These are phyloP conservation scores for Sthenelais limicola DNA, from an alignment of 2,888 invertebrate species.

Conservation along the genomic window DNA sequence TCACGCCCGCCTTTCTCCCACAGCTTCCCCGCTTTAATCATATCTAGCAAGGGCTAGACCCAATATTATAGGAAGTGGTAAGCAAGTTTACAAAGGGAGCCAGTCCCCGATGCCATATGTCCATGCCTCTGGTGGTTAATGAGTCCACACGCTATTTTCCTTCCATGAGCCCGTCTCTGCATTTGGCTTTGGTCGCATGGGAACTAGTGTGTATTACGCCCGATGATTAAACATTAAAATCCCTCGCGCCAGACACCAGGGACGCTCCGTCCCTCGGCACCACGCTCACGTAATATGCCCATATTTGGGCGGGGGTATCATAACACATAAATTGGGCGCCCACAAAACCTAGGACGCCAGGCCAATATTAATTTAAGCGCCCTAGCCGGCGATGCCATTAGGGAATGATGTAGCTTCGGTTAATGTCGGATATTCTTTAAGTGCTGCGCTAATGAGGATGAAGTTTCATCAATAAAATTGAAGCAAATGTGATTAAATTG, in stretches of 20 bases:
- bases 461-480: too few relatives aligned
- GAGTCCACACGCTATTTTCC: conserved; percentile 19
- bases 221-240: conserved; percentile 32
- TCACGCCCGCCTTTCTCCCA: conserved; percentile 21
- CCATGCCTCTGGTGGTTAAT: conserved; percentile 4
- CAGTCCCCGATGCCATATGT: conserved; percentile 23
- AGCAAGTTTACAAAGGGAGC: conserved; percentile 31
- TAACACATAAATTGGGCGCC: conserved; percentile 17
- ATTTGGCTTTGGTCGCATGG: too few relatives aligned
- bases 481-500: too few relatives aligned
- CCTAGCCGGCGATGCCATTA: conserved; percentile 14
- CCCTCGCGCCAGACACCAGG: neutral
- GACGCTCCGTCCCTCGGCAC: neutral
- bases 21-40: conserved; percentile 20
- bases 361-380: conserved; percentile 31
- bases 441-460: conserved; percentile 27
- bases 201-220: too few relatives aligned
- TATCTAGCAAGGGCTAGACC: conserved; percentile 14
- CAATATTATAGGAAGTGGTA: conserved; percentile 38
- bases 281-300: conserved; percentile 34
- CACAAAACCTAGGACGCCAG: conserved; percentile 3
- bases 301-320: conserved; percentile 29
- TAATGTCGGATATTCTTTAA: conserved; percentile 33
- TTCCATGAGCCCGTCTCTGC: neutral
- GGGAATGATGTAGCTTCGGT: conserved; percentile 29